phyloP scores from a whole-genome alignment of 2,113 vertebrate species.

The Mormyrus lacerda region DNA sequence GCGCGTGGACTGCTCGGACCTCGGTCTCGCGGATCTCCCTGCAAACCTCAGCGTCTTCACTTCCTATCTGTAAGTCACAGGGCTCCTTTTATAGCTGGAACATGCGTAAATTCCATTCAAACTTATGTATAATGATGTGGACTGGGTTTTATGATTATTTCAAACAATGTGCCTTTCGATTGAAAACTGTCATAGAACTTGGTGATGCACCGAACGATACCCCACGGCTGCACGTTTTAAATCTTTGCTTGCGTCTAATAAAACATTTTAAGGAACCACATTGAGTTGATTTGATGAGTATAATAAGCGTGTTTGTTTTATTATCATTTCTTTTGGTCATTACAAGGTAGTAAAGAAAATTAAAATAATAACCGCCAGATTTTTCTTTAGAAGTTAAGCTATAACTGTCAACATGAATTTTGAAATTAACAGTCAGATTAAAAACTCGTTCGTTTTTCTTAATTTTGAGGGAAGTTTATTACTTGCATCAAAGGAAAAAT shows the following conservation, averaged over 20 bases:
- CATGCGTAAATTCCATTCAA: neutral
- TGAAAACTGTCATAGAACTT: neutral
- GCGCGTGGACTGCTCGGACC: slow-evolving; percentile 69
- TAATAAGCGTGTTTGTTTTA: neutral
- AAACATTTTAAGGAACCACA: neutral
- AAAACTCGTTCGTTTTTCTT: neutral
- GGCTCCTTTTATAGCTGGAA: neutral
- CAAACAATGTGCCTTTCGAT: neutral
- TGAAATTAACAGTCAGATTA: neutral
- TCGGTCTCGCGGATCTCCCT: slow-evolving; percentile 61
- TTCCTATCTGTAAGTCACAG: slow-evolving; percentile 67
- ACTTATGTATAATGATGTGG: neutral
- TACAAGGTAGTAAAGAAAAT: neutral
- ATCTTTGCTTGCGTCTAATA: neutral
- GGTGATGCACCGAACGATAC: neutral
- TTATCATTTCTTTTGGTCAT: neutral
- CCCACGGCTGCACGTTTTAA: neutral
- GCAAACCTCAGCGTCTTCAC: slow-evolving; percentile 69
- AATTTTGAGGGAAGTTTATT: neutral
- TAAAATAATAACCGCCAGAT: neutral
- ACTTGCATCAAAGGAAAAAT: neutral
- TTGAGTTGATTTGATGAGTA: neutral
- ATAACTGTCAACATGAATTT: neutral
- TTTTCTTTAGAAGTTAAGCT: neutral
- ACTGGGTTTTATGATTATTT: neutral